These are phyloP conservation scores for Dasyprocta punctata DNA, from an alignment of 2,113 vertebrate genomes.

Conservation along the genomic window DNA sequence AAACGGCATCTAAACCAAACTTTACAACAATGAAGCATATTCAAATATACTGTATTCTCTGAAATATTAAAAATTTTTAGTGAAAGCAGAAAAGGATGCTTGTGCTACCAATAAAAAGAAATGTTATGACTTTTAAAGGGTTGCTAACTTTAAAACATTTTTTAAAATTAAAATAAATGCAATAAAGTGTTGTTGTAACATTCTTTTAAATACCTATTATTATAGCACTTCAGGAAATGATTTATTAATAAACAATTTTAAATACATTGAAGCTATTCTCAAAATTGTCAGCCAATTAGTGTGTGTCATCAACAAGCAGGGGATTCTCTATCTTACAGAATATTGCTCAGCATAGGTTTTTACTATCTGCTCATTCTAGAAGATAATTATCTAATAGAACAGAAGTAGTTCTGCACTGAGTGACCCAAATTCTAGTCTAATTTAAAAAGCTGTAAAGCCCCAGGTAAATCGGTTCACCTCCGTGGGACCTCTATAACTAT, in stretches of 20 bases:
- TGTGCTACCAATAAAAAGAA: background rate
- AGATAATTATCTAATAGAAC: conserved; percentile 3
- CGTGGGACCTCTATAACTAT: background rate
- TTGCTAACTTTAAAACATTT: background rate
- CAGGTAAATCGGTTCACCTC: conserved; percentile 2
- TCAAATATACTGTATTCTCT: background rate
- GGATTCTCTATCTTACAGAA: background rate
- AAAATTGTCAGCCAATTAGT: background rate
- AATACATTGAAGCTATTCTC: background rate
- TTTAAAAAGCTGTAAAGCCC: conserved; percentile 12
- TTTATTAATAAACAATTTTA: conserved; percentile 9
- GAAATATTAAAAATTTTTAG: background rate
- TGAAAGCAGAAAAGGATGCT: background rate
- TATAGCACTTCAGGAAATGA: background rate
- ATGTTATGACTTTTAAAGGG: background rate
- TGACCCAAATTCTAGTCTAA: conserved; percentile 25
- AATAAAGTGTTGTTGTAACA: background rate
- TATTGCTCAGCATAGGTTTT: background rate
- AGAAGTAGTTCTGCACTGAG: background rate
- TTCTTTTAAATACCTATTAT: background rate
- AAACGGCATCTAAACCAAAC: background rate
- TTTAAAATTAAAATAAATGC: background rate
- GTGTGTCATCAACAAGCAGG: background rate
- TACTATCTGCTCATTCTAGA: background rate
- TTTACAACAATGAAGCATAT: background rate